Base-by-base conservation (phyloP, 2,888 invertebrate species). In the Koerneria pararmatus region DNA sequence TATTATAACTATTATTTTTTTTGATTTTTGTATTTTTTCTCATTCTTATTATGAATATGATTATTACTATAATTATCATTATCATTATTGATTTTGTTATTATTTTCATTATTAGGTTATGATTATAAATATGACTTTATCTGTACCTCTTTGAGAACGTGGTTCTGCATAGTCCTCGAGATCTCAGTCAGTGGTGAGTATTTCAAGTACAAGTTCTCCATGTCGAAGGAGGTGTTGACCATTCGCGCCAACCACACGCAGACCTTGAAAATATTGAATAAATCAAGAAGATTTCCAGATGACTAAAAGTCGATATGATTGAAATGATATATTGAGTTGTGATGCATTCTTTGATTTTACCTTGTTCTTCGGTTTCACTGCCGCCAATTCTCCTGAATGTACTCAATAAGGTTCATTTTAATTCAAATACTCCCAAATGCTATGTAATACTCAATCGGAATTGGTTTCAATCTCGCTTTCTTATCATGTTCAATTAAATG, bases 171-270 rank as follows among this genome's bases (percentile, higher is more conserved):
- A 60, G 73, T 72, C 27, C 75, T 41, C 0, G 79, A 78, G 56
- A 80, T 77, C 34, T 78, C 77, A 1, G 80, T 80, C 15, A 80
- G 70, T 1, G 80, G 80, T n/a, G 78, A 78, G 29, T 77, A 74
- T 46, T 71, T 73, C 51, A 79, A 66, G 66, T 81, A 79, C 37
- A 81, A 70, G 60, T 80, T 80, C 65, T 79, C 79, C 80, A 80
- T 80, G 71, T 80, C 76, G 66, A 80, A 80, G 58, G 80, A 69
- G 0, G 80, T 80, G 71, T 78, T 80, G 46, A 80, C 80, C 27
- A 76, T 57, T 0, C 79, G 74, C 51, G 79, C 76, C 34, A 76
- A 71, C 53, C 75, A 78, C 6, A 72, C 71, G 35, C 74, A 72
- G 22, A 76, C 68, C 79, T 79, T n/a, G 61, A 66, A 71, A 51